These are phyloP conservation scores for Colinus virginianus DNA, from an alignment of 2,113 vertebrate genomes.

Conservation along the genomic window DNA sequence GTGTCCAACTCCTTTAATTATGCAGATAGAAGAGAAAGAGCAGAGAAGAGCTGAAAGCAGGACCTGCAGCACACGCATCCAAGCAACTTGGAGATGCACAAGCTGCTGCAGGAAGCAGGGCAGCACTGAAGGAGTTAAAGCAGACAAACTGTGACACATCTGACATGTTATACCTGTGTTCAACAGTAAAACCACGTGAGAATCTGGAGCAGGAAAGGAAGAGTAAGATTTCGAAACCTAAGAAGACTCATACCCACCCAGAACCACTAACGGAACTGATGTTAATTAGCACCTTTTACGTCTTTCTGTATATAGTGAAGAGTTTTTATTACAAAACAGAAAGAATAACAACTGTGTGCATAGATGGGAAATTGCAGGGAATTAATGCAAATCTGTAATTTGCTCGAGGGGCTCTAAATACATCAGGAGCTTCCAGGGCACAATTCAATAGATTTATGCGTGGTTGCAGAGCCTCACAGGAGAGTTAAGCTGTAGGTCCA, in stretches of 20 bases:
- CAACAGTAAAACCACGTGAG: accelerated
- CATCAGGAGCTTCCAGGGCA: background rate
- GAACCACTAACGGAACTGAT: background rate
- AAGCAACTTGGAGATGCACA: background rate
- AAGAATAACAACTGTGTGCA: background rate
- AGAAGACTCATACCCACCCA: background rate
- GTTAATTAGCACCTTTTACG: background rate
- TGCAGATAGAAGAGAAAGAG: background rate
- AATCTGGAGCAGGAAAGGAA: background rate
- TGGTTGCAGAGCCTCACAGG: accelerated
- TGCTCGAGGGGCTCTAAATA: background rate
- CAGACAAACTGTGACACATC: accelerated
- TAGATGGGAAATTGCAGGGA: background rate
- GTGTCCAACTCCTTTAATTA: slow-evolving; percentile 53
- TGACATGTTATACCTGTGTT: accelerated
- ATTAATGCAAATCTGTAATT: background rate
- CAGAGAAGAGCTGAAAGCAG: background rate
- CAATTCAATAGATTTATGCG: background rate
- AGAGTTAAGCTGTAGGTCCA: background rate
- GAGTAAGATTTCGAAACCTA: background rate
- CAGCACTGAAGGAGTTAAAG: background rate
- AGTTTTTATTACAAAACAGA: background rate
- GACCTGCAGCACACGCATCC: background rate
- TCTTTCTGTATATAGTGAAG: background rate
- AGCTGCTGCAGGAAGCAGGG: accelerated